phyloP scores from a whole-genome alignment of 2,797 vertebrate species.

The Ambastaia sidthimunki region DNA sequence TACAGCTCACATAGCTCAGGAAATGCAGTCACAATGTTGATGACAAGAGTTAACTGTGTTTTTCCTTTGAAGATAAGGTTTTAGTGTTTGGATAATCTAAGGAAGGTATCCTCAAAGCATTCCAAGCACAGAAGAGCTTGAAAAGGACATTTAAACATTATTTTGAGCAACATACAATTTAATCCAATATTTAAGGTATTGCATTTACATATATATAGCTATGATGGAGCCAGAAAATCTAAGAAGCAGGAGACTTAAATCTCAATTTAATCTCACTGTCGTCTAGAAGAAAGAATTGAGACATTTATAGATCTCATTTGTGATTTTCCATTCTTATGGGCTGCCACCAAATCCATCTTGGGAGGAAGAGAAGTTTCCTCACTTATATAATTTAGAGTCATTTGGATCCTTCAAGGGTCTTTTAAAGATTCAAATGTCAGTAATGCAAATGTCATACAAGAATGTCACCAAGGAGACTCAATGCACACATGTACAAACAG shows the following conservation, averaged over 20 bases:
- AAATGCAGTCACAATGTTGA: constrained; percentile 25
- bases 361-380: background rate
- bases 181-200: background rate
- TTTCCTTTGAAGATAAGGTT: constrained; percentile 16
- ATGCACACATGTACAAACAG: constrained; percentile 25
- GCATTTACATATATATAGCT: background rate
- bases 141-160: background rate
- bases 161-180: background rate
- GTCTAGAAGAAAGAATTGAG: background rate
- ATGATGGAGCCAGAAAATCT: too few species aligned
- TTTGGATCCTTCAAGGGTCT: background rate
- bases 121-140: background rate
- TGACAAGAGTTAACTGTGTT: constrained; percentile 6
- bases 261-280: background rate
- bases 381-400: constrained; percentile 2
- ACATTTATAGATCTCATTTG: background rate
- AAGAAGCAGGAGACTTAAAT: background rate
- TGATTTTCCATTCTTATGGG: background rate
- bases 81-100: constrained; percentile 1
- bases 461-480: constrained; percentile 29
- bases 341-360: constrained; percentile 18
- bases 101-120: background rate
- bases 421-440: constrained; percentile 44
- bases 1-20: constrained; percentile 23
- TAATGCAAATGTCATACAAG: constrained; percentile 36